Percentiles rank a stretch among this genome's conserved stretches.
These are phyloP conservation scores for Muscicapa comitata DNA, from an alignment of 2,797 vertebrate species.

Conservation along the genomic window DNA sequence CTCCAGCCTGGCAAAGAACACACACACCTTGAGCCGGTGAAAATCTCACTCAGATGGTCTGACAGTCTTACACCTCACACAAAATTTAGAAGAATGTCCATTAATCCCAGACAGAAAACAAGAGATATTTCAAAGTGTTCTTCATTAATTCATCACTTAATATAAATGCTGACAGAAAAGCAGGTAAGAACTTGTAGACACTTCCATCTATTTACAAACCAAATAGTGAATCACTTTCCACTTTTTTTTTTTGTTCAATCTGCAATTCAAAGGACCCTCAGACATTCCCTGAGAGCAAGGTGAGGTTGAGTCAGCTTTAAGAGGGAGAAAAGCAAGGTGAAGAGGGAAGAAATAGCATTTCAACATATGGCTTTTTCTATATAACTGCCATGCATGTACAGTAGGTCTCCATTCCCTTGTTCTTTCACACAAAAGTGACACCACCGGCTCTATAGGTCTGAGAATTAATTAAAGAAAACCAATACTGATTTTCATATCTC, in stretches of 20 bases:
- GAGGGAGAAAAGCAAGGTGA: not conserved
- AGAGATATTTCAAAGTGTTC: constrained; percentile 24
- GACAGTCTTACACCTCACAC: not conserved
- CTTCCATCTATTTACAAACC: constrained; percentile 71
- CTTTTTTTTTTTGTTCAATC: constrained; percentile 26
- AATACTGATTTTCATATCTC: not conserved
- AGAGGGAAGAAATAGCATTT: constrained; percentile 26
- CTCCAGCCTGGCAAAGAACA: not conserved
- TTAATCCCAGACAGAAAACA: constrained; percentile 10
- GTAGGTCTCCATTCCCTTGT: not conserved
- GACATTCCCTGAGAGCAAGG: constrained; percentile 37
- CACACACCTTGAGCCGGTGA: not conserved
- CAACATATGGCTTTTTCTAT: constrained; percentile 12
- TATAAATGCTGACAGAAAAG: constrained; percentile 87
- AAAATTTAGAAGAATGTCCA: not conserved
- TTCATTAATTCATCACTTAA: constrained; percentile 85
- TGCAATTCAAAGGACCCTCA: constrained; percentile 57
- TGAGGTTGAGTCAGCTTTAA: constrained; percentile 49
- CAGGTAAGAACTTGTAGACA: constrained; percentile 70
- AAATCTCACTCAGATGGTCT: not conserved
- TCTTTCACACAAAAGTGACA: not conserved
- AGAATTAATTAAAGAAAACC: not conserved
- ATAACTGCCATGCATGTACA: constrained; percentile 40
- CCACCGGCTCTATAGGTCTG: not conserved
- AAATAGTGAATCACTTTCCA: constrained; percentile 49